phyloP scores from a whole-genome alignment of 2,113 vertebrate genomes.

The Chionis minor region DNA sequence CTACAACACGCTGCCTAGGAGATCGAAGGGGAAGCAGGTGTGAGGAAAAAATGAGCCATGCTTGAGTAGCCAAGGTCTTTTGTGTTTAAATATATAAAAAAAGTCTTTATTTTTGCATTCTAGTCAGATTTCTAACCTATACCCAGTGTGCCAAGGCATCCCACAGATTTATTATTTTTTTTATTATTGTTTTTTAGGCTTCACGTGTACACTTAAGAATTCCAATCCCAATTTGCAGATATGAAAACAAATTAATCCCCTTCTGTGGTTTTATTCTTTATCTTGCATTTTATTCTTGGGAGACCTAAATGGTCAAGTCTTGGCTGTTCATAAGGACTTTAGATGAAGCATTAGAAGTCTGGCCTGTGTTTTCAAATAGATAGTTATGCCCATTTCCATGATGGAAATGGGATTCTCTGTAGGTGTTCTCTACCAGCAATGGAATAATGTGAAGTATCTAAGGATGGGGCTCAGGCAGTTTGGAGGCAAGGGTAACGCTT shows the following conservation, averaged over 20 bases:
- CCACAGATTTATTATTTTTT: neutral
- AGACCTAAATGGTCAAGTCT: neutral
- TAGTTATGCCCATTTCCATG: neutral
- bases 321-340: neutral
- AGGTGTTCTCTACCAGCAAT: neutral
- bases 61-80: neutral
- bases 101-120: neutral
- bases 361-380: neutral
- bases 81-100: too few species aligned
- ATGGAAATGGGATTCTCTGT: neutral
- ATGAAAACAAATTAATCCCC: neutral
- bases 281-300: neutral
- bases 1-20: neutral
- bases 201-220: neutral
- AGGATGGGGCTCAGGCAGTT: neutral
- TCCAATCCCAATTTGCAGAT: neutral
- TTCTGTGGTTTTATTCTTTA: neutral
- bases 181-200: neutral
- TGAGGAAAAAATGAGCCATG: neutral
- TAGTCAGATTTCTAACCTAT: neutral
- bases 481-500: neutral
- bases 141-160: neutral
- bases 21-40: neutral
- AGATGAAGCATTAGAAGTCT: neutral
- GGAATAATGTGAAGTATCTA: neutral